Conservation (phyloP, 2,113 vertebrate species). For the Hydropotes inermis region DNA sequence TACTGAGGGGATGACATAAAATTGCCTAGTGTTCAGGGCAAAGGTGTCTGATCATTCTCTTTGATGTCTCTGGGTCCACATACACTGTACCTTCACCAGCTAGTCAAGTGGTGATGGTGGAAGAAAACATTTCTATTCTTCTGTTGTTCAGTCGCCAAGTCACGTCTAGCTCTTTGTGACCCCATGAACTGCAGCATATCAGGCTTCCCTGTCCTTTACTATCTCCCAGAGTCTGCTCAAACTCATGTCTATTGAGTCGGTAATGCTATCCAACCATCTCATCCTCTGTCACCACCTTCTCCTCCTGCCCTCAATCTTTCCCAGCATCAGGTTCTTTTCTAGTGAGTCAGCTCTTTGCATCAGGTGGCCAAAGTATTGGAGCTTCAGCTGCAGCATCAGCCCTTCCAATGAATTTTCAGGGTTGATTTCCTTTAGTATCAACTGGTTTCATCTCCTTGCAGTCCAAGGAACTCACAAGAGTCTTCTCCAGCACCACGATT, state of each 20-base stretch:
- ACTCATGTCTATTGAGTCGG: background rate
- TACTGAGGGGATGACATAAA: background rate
- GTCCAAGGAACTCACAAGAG: background rate
- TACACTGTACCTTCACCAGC: background rate
- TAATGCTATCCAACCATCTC: background rate
- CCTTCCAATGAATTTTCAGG: background rate
- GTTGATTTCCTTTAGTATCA: background rate
- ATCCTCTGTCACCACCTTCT: background rate
- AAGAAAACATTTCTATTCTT: background rate
- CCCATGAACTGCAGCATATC: background rate
- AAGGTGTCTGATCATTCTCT: background rate
- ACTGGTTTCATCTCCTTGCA: background rate
- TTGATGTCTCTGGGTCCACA: background rate
- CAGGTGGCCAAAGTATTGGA: background rate
- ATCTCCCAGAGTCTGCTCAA: background rate
- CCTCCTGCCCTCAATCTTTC: background rate
- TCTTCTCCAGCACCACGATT: background rate
- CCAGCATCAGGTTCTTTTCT: background rate
- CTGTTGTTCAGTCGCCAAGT: background rate
- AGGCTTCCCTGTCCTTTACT: background rate
- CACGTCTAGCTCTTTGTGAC: background rate
- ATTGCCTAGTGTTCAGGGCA: background rate
- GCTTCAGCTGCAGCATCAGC: background rate
- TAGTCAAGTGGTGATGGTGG: background rate
- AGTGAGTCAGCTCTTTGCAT: background rate